Evolutionary conservation across 2,797 vertebrate species (phyloP).

Genomic region (Oreochromis grahami): DNA sequence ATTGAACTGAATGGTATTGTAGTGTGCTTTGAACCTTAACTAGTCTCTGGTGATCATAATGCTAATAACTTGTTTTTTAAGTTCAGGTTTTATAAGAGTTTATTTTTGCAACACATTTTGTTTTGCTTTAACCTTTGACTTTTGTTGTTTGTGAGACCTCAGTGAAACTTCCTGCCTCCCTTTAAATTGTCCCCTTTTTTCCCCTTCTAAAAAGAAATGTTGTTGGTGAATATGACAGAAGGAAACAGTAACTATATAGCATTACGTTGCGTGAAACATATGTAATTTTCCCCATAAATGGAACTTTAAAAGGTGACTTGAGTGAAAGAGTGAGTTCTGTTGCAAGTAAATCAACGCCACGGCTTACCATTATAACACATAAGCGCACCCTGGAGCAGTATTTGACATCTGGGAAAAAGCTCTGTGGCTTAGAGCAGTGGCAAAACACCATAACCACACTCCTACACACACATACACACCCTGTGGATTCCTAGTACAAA

Average conservation of each 20-base stretch:
- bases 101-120: not conserved
- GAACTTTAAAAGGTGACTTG: constrained; percentile 26
- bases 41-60: not conserved
- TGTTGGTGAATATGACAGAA: not conserved
- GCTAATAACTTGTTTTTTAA: not conserved
- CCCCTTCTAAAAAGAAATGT: not conserved
- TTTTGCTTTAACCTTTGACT: not conserved
- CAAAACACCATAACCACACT: constrained; percentile 38
- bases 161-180: not conserved
- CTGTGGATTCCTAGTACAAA: constrained; percentile 26
- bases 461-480: constrained; percentile 3
- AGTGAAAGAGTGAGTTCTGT: not conserved
- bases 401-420: constrained; percentile 58
- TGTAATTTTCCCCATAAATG: not conserved
- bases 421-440: constrained; percentile 33
- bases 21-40: not conserved
- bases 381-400: constrained; percentile 3
- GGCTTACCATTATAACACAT: constrained; percentile 47
- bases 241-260: not conserved
- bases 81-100: not conserved
- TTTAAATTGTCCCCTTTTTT: not conserved
- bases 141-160: not conserved
- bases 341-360: constrained; percentile 33
- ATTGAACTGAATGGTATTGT: not conserved
- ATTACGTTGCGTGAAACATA: not conserved